Percentiles rank a stretch among this genome's conserved stretches.
Evolutionary conservation across 2,888 invertebrate species (phyloP).

Genomic region (Neoscelio sp.): DNA sequence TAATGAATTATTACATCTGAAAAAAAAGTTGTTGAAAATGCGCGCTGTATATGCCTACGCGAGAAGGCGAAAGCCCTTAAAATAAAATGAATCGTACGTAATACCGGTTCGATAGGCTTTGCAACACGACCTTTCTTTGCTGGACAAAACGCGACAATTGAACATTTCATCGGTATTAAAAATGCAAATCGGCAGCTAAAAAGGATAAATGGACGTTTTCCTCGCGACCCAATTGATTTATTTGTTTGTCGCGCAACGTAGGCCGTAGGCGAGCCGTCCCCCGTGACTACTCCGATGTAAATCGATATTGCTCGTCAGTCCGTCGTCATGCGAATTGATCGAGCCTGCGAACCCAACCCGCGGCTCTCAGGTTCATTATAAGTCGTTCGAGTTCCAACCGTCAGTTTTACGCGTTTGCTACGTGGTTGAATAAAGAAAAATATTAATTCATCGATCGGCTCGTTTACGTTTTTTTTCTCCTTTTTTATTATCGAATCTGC

Average conservation of each 20-base stretch:
- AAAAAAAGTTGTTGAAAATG: too few species aligned
- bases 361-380: neutral
- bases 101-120: too few species aligned
- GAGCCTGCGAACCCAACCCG: neutral
- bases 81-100: too few species aligned
- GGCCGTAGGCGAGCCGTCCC: conserved; percentile 27
- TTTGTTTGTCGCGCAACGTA: neutral
- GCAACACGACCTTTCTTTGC: too few species aligned
- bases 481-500: conserved; percentile 36
- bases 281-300: conserved; percentile 16
- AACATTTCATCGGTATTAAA: conserved; percentile 8
- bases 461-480: neutral
- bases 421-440: conserved; percentile 14
- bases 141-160: neutral
- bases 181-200: conserved; percentile 21
- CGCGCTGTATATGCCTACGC: too few species aligned
- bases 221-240: conserved; percentile 17
- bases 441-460: conserved; percentile 19
- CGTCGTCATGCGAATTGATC: conserved; percentile 22
- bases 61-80: too few species aligned
- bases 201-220: neutral
- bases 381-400: conserved; percentile 29
- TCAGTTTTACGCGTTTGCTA: neutral
- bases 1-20: too few species aligned
- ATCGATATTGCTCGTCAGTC: conserved; percentile 24